Conservation (phyloP, 2,113 vertebrate genomes). For the Myanophis thanlyinensis region DNA sequence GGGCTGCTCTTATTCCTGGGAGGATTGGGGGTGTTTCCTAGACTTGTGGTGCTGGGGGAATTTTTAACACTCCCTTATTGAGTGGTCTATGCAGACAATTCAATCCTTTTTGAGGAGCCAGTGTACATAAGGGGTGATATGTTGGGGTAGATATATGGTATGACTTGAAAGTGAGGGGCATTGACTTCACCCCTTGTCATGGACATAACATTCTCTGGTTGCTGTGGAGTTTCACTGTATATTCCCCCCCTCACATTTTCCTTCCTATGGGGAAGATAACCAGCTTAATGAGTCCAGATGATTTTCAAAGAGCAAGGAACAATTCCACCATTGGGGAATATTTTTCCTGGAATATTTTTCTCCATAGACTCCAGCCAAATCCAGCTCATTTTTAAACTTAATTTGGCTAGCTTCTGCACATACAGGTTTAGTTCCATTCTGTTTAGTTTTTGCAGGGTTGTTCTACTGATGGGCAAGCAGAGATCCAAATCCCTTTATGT, state of each 20-base stretch:
- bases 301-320: background rate
- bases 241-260: background rate
- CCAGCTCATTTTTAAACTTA: background rate
- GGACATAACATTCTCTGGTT: background rate
- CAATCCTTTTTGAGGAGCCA: background rate
- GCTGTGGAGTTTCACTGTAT: background rate
- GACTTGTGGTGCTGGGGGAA: background rate
- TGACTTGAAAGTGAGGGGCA: background rate
- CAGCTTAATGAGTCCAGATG: background rate
- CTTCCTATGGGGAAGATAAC: background rate
- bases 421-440: background rate
- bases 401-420: no score
- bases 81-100: background rate
- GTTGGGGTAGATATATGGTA: background rate
- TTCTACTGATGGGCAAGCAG: background rate
- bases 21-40: background rate
- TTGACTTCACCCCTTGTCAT: background rate
- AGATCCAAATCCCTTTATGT: background rate
- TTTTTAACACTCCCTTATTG: background rate
- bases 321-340: no score
- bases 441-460: background rate
- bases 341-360: background rate
- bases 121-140: background rate
- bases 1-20: background rate
- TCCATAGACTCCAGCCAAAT: background rate